Evolutionary conservation across 2,888 invertebrate species (phyloP), one percentile per base, ranked within the genome.

Genomic region (Heterodera filipjevi): DNA sequence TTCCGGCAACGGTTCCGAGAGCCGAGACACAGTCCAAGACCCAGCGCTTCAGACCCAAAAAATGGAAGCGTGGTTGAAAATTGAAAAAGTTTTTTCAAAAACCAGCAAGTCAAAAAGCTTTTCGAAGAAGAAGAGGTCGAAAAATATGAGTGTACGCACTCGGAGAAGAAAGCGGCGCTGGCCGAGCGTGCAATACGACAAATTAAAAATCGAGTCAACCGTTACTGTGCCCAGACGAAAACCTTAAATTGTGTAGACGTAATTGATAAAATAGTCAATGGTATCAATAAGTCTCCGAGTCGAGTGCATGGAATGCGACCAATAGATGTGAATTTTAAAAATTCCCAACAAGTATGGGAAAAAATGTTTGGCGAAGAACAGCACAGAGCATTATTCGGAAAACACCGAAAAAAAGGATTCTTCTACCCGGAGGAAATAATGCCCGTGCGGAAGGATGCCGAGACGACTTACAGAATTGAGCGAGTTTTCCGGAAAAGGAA

Each of bases 101-200:
- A 73, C 3, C n/a, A 27, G 1, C 73, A 73, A n/a, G 2, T 73
- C 14, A 73, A 73, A 49, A 64, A 73, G n/a, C 39, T 49, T 49
- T 73, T 73, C 49, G 49, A 49, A n/a, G 64, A 73, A 46, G 73
- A 73, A 16, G 73, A 73, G 27, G 64, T 73, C 1, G 49, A 73
- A 3, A 76, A 76, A 64, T 72, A 46, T 72, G 70, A 68, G 16
- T 27, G 59, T 6, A 76, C 66, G 1, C 66, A 76, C 19, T 76
- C 76, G 5, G 71, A n/a, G 35, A 71, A 59, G 8, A 76, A 76
- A 22, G 76, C 76, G 3, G 66, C 76, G 14, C 22, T 76, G 14
- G 76, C 76, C n/a, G 76, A 76, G 19, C 39, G 76, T 1, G 70
- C 70, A 30, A 76, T 76, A 30, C 30, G 76, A 27, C 53, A 66